Evolutionary conservation across 2,888 invertebrate genomes (phyloP).

Genomic region (Drosophila histrio): DNA sequence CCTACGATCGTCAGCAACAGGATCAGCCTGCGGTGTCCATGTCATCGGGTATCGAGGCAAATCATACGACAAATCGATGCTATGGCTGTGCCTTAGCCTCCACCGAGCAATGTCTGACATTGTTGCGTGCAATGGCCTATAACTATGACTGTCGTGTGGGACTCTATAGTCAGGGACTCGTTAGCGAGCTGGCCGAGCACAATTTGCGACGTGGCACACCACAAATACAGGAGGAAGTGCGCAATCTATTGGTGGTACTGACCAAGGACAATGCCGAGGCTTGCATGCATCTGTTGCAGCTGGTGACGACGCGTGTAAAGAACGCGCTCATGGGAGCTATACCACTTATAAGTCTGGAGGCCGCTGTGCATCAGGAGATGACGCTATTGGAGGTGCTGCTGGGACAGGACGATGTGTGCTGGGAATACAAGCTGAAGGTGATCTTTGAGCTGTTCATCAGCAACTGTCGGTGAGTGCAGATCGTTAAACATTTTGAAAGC

Average conservation of each 20-base stretch:
- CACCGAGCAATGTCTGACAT: slow-evolving; percentile 96
- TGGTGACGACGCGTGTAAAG: slow-evolving; percentile 94
- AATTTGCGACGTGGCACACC: slow-evolving; percentile 94
- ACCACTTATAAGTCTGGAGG: slow-evolving; percentile 89
- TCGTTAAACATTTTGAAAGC: too few relatives aligned
- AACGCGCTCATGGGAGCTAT: slow-evolving; percentile 91
- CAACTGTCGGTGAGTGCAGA: slow-evolving; percentile 86
- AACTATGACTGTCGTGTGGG: slow-evolving; percentile 90
- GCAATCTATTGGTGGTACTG: slow-evolving; percentile 93
- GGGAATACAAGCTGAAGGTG: slow-evolving; percentile 95
- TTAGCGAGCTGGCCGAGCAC: slow-evolving; percentile 94
- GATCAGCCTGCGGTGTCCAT: slow-evolving; percentile 81
- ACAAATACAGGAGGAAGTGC: slow-evolving; percentile 94
- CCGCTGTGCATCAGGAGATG: slow-evolving; percentile 94
- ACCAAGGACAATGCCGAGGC: slow-evolving; percentile 94
- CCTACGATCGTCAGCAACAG: slow-evolving; percentile 93
- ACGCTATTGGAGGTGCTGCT: slow-evolving; percentile 93
- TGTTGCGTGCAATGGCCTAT: slow-evolving; percentile 94
- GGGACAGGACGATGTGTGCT: slow-evolving; percentile 96
- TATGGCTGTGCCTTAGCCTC: slow-evolving; percentile 96
- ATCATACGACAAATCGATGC: slow-evolving; percentile 87
- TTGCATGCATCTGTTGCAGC: slow-evolving; percentile 86
- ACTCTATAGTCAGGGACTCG: slow-evolving; percentile 92
- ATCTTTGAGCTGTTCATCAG: slow-evolving; percentile 94
- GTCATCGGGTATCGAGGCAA: slow-evolving; percentile 62